Percentiles rank a stretch among this genome's conserved stretches.
phyloP scores from a whole-genome alignment of 2,797 vertebrate species.

The Sebastes flavidus region DNA sequence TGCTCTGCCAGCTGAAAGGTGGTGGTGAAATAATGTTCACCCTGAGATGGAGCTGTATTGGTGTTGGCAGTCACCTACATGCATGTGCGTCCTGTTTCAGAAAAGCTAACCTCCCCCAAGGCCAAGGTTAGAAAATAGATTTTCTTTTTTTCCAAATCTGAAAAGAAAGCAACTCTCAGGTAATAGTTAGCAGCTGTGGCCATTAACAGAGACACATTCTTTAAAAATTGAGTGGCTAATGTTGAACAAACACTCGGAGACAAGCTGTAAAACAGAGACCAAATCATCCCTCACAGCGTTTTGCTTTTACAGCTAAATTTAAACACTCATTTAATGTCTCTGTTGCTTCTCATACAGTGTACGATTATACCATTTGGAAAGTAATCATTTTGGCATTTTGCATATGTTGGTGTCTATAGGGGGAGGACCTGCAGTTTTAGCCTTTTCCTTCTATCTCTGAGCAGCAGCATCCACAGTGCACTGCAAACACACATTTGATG shows the following conservation, averaged over 20 bases:
- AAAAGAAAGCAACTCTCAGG: conserved; percentile 58
- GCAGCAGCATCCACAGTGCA: conserved; percentile 22
- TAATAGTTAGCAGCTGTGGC: conserved; percentile 72
- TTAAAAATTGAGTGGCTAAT: conserved; percentile 40
- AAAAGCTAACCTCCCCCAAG: conserved; percentile 59
- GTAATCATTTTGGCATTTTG: neutral
- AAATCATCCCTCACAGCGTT: neutral
- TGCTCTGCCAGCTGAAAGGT: conserved; percentile 46
- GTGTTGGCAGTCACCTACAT: conserved; percentile 64
- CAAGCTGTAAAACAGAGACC: conserved; percentile 19
- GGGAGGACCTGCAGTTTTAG: neutral
- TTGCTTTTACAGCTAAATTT: conserved; percentile 3
- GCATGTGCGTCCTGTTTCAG: conserved; percentile 48
- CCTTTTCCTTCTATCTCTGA: conserved; percentile 17
- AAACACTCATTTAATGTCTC: neutral
- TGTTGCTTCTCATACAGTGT: neutral
- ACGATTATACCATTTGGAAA: neutral
- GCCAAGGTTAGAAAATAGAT: conserved; percentile 57
- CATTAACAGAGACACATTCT: conserved; percentile 39
- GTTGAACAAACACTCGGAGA: conserved; percentile 44
- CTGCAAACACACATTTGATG: conserved; percentile 49
- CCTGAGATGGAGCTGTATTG: conserved; percentile 50
- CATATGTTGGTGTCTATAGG: neutral
- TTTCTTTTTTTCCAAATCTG: conserved; percentile 28
- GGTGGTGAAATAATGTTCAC: conserved; percentile 38